Conservation (phyloP, 2,797 vertebrate species). For the Peromyscus melanophrys region DNA sequence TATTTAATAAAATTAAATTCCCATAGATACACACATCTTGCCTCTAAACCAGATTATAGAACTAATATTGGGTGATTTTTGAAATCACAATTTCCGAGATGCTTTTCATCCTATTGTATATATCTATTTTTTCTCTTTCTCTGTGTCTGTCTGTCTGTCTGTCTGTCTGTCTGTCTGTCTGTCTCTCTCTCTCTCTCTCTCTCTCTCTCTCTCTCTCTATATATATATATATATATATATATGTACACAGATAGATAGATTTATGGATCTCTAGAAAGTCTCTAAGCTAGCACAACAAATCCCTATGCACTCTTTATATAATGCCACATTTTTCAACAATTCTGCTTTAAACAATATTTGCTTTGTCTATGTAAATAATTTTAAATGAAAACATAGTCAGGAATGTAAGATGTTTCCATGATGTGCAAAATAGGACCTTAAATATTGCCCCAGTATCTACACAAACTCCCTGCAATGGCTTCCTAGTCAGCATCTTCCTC, state of each 20-base stretch:
- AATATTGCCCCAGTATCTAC: neutral
- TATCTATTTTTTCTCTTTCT: neutral
- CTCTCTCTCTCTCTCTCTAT: too few relatives aligned
- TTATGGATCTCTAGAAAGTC: neutral
- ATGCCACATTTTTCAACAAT: neutral
- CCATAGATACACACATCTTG: neutral
- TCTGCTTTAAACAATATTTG: neutral
- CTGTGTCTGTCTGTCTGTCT: too few relatives aligned
- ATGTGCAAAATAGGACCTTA: neutral
- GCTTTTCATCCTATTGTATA: conserved; percentile 40
- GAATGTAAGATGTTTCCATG: neutral
- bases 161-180: too few relatives aligned
- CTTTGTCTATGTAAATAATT: conserved; percentile 15
- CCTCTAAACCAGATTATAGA: conserved; percentile 21
- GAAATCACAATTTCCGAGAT: conserved; percentile 32
- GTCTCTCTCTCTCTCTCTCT: too few relatives aligned
- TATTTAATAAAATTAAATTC: conserved; percentile 47
- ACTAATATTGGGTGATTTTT: conserved; percentile 30
- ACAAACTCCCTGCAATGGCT: neutral
- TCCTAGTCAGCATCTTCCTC: neutral
- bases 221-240: neutral
- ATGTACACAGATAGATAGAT: neutral
- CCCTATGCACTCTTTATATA: neutral
- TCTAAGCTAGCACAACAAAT: neutral
- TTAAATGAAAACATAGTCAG: conserved; percentile 29